Percentiles rank a stretch among this genome's conserved stretches.
Evolutionary conservation across 2,113 vertebrate species (phyloP).

Genomic region (Myrmecobius fasciatus): DNA sequence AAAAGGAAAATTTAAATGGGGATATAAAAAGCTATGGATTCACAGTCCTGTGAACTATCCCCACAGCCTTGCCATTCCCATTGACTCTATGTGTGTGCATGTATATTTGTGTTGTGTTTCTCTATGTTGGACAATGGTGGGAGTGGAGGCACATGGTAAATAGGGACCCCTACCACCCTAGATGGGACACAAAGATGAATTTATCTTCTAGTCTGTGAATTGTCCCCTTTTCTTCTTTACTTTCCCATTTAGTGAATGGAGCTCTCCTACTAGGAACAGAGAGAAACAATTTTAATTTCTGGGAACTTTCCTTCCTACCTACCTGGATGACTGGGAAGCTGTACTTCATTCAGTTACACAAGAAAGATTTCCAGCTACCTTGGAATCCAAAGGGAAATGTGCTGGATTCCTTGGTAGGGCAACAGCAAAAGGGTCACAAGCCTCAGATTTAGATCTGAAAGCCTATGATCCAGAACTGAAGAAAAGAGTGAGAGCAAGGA

Average conservation of each 20-base stretch:
- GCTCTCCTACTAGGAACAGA: background rate
- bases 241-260: background rate
- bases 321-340: background rate
- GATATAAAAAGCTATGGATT: background rate
- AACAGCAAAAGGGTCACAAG: background rate
- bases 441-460: background rate
- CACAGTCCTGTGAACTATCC: background rate
- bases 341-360: accelerated
- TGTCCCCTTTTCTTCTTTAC: background rate
- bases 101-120: background rate
- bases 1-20: background rate
- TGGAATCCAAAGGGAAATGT: background rate
- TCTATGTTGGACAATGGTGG: background rate
- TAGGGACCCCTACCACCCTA: background rate
- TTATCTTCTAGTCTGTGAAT: background rate
- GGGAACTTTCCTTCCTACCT: too few species aligned
- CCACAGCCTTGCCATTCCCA: too few species aligned
- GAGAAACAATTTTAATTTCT: background rate
- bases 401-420: background rate
- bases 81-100: too few species aligned
- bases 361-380: background rate
- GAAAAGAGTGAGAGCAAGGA: background rate
- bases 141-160: background rate
- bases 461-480: background rate
- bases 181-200: background rate